Percentiles rank a stretch among this genome's conserved stretches.
Conservation (phyloP, 2,113 vertebrate genomes). For the Pristiophorus japonicus region DNA sequence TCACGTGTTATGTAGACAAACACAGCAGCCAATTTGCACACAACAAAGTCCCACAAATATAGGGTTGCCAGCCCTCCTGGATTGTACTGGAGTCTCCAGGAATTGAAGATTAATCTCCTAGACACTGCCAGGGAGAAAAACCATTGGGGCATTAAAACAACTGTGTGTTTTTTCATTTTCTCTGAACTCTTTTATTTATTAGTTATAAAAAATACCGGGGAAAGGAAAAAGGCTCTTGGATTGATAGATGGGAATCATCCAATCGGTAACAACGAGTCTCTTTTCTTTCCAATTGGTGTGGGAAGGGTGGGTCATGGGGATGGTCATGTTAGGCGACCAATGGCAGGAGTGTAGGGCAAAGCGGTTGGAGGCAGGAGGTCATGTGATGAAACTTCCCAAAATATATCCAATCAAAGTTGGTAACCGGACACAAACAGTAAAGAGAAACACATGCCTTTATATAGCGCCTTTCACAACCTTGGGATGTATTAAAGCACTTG, state of each 20-base stretch:
- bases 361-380: not conserved
- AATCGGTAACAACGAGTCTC: not conserved
- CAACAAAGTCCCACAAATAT: too few species aligned
- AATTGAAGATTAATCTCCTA: too few species aligned
- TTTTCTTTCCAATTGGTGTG: not conserved
- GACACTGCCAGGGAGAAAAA: too few species aligned
- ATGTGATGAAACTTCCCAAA: not conserved
- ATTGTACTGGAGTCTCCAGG: too few species aligned
- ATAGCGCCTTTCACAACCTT: not conserved
- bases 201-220: too few species aligned
- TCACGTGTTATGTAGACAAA: too few species aligned
- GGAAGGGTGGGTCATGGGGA: not conserved
- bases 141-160: too few species aligned
- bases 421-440: not conserved
- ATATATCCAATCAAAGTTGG: not conserved
- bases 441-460: not conserved
- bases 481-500: not conserved
- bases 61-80: too few species aligned
- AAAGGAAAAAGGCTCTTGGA: not conserved
- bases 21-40: too few species aligned
- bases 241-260: not conserved
- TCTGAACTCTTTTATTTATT: too few species aligned
- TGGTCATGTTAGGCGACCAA: not conserved
- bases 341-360: not conserved
- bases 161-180: too few species aligned